Evolutionary conservation across 2,113 vertebrate species (phyloP).

Genomic region (Tinamus guttatus): DNA sequence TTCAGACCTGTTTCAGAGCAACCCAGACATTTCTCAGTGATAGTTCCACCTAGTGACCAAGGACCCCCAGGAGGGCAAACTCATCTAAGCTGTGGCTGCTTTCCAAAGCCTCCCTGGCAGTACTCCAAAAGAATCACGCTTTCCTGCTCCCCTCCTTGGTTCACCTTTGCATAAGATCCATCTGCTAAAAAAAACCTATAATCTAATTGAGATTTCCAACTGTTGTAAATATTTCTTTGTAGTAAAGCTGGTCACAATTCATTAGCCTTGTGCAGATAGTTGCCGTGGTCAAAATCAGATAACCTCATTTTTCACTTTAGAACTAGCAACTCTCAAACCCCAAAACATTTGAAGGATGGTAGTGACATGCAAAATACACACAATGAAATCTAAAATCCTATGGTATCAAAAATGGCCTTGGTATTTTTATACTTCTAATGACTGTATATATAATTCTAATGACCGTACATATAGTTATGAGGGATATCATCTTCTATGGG

Average conservation of each 20-base stretch:
- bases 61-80: neutral
- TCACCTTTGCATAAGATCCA: neutral
- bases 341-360: constrained; percentile 27
- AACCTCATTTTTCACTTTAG: constrained; percentile 28
- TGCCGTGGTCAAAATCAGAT: constrained; percentile 23
- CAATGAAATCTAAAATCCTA: neutral
- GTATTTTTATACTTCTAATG: neutral
- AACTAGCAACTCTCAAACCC: neutral
- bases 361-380: constrained; percentile 3
- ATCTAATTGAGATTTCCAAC: constrained; percentile 23
- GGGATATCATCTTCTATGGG: neutral
- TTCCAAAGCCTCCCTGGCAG: neutral
- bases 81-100: neutral
- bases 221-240: constrained; percentile 54
- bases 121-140: neutral
- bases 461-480: neutral
- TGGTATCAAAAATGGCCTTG: neutral
- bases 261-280: constrained; percentile 12
- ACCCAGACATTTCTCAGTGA: neutral
- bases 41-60: rapidly evolving
- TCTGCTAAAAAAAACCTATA: neutral
- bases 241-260: constrained; percentile 20
- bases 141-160: neutral
- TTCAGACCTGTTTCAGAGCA: neutral
- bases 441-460: neutral